These are phyloP conservation scores for Rhopalosiphum padi DNA, from an alignment of 1,140 invertebrate genomes.

Conservation along the genomic window DNA sequence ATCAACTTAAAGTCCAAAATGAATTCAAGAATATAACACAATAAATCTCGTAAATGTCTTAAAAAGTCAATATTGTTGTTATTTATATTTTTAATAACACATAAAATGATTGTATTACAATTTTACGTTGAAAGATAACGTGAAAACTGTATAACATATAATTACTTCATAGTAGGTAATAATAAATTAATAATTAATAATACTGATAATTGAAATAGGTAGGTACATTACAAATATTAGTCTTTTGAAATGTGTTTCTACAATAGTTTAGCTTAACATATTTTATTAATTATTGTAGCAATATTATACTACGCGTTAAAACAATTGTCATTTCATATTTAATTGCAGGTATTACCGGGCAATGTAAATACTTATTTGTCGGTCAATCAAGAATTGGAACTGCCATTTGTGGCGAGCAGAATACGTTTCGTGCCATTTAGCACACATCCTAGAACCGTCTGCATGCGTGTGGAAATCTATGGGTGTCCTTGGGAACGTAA, in stretches of 20 bases:
- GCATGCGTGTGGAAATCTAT: constrained; percentile 89
- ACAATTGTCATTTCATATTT: neutral
- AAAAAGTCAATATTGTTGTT: neutral
- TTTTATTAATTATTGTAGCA: neutral
- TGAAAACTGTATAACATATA: neutral
- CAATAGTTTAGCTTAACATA: neutral
- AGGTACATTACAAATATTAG: neutral
- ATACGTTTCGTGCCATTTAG: constrained; percentile 89
- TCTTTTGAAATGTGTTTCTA: neutral
- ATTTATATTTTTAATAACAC: neutral
- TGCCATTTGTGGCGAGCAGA: constrained; percentile 83
- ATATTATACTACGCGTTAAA: neutral
- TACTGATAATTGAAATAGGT: neutral
- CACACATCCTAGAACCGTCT: constrained; percentile 86
- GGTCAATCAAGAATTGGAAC: constrained; percentile 78
- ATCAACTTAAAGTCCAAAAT: neutral
- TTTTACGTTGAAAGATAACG: neutral
- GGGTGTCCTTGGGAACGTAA: constrained; percentile 77
- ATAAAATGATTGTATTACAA: neutral
- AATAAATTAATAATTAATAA: neutral
- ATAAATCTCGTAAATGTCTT: neutral
- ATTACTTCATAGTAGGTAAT: neutral
- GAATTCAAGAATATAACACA: neutral
- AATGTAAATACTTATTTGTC: constrained; percentile 88
- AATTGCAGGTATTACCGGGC: constrained; percentile 79